Percentiles rank a stretch among this genome's conserved stretches.
Evolutionary conservation across 2,113 vertebrate species (phyloP).

Genomic region (Onychorhynchus coronatus): DNA sequence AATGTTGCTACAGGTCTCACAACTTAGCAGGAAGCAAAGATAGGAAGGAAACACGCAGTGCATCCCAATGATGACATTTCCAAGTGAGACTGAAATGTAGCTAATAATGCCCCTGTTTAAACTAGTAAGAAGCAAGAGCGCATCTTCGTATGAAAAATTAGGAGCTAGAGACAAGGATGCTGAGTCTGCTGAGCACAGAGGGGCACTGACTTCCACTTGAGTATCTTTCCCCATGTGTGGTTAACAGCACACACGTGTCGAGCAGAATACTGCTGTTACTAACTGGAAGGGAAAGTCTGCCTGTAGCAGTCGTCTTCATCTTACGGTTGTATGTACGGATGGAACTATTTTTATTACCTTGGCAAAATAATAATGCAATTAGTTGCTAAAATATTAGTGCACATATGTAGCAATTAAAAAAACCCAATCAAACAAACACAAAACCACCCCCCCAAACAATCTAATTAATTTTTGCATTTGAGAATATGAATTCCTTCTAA

Average conservation of each 20-base stretch:
- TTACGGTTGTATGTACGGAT: neutral
- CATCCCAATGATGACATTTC: neutral
- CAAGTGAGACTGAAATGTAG: neutral
- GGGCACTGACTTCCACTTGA: neutral
- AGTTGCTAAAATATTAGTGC: neutral
- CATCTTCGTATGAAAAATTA: neutral
- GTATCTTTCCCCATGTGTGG: neutral
- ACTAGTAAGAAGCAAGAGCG: neutral
- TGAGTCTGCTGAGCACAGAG: neutral
- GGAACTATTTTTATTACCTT: neutral
- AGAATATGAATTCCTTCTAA: neutral
- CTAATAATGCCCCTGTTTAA: neutral
- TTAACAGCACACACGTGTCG: rapidly evolving
- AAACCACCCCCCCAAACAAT: neutral
- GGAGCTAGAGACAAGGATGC: neutral
- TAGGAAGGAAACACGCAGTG: neutral
- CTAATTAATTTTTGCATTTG: neutral
- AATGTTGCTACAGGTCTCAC: neutral
- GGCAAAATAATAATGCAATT: neutral
- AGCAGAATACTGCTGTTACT: neutral
- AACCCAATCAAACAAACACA: rapidly evolving
- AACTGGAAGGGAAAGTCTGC: neutral
- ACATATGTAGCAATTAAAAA: neutral
- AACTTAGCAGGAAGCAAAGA: neutral
- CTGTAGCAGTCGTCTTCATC: neutral